Percentiles rank a stretch among this genome's conserved stretches.
These are phyloP conservation scores for Orthonevra nobilis DNA, from an alignment of 2,888 invertebrate genomes.

Conservation along the genomic window DNA sequence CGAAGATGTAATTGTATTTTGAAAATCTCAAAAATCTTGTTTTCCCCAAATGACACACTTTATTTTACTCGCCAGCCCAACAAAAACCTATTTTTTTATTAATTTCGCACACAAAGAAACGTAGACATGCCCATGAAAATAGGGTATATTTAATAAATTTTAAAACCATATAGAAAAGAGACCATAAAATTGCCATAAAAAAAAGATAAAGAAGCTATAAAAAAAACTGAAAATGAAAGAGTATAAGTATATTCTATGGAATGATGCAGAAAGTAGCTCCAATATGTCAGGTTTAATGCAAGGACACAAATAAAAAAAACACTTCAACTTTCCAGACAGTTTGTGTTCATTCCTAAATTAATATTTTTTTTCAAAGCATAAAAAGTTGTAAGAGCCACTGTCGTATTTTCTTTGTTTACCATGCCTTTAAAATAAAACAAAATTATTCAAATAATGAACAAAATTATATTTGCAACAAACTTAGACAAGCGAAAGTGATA, in stretches of 20 bases:
- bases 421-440: slow-evolving; percentile 8
- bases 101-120: no score
- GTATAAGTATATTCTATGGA: not conserved
- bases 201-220: no score
- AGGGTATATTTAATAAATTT: slow-evolving; percentile 30
- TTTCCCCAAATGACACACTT: slow-evolving; percentile 9
- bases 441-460: slow-evolving; percentile 12
- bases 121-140: slow-evolving; percentile 15
- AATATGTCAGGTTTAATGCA: no score
- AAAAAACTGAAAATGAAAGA: slow-evolving; percentile 17
- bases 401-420: slow-evolving; percentile 34
- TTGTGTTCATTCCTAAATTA: no score
- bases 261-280: not conserved
- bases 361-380: no score
- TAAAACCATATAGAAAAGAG: slow-evolving; percentile 12
- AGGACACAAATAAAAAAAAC: no score
- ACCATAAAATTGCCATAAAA: slow-evolving; percentile 29
- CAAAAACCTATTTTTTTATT: no score
- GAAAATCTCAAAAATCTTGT: slow-evolving; percentile 10
- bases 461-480: slow-evolving; percentile 52
- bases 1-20: not conserved
- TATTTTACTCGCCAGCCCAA: no score
- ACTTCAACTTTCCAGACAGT: no score
- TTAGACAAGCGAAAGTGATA: slow-evolving; percentile 29
- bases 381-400: not conserved